Conservation (phyloP, 2,797 vertebrate species). For the Tenualosa ilisha region DNA sequence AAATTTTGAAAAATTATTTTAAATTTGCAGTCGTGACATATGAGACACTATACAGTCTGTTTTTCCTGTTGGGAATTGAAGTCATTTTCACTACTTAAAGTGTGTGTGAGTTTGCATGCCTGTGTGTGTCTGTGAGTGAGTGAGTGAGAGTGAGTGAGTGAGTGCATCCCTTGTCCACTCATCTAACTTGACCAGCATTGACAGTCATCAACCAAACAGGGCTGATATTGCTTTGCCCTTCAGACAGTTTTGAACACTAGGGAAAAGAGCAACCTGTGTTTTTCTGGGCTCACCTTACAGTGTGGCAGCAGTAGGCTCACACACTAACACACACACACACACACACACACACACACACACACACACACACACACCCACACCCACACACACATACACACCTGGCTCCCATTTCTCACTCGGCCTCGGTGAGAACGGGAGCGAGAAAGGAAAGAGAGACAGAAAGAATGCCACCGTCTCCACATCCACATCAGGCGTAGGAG, state of each 20-base stretch:
- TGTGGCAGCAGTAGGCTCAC: slow-evolving; percentile 28
- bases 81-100: neutral
- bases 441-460: slow-evolving; percentile 34
- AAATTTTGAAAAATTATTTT: neutral
- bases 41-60: neutral
- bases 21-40: neutral
- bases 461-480: slow-evolving; percentile 48
- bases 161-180: neutral
- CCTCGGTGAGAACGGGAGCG: slow-evolving; percentile 44
- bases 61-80: neutral
- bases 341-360: slow-evolving; percentile 31
- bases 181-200: neutral
- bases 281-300: slow-evolving; percentile 50
- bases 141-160: neutral
- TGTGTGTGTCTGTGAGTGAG: neutral
- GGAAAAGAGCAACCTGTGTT: slow-evolving; percentile 42
- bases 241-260: slow-evolving; percentile 26
- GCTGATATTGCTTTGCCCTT: slow-evolving; percentile 21
- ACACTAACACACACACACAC: slow-evolving; percentile 36
- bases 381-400: slow-evolving; percentile 37
- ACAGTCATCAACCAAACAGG: slow-evolving; percentile 23
- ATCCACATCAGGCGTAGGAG: slow-evolving; percentile 38
- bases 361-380: slow-evolving; percentile 34
- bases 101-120: neutral
- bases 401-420: slow-evolving; percentile 48